A percentile compares a stretch with the other conserved stretches of the same genome.
These are phyloP conservation scores for Spongilla lacustris DNA, from an alignment of 37 sponge, comb jelly and placozoan species.

Conservation along the genomic window DNA sequence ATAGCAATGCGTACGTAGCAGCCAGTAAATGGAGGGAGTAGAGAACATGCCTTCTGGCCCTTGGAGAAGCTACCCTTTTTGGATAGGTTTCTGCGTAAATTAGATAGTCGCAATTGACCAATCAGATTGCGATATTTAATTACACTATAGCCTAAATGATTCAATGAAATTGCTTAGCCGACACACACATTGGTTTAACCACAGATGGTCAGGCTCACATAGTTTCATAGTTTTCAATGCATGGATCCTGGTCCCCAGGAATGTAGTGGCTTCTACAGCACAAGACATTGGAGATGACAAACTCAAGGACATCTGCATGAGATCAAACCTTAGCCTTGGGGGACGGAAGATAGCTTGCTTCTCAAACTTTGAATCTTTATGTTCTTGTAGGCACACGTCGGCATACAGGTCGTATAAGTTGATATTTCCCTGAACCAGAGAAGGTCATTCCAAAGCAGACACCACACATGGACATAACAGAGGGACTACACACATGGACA, in stretches of 20 bases:
- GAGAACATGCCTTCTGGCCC: too few species aligned
- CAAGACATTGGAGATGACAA: background rate
- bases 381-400: background rate
- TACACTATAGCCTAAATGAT: too few species aligned
- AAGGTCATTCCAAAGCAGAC: background rate
- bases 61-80: too few species aligned
- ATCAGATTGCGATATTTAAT: too few species aligned
- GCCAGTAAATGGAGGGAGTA: too few species aligned
- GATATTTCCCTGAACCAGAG: constrained; percentile 16
- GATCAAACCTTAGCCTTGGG: background rate
- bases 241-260: constrained; percentile 3
- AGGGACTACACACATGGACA: too few species aligned
- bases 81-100: too few species aligned
- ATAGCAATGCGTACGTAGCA: too few species aligned
- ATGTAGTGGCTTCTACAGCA: background rate
- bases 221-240: constrained; percentile 5
- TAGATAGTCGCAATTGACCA: too few species aligned
- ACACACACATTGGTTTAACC: too few species aligned
- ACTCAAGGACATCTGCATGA: background rate
- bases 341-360: background rate
- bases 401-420: constrained; percentile 34
- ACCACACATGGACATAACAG: too few species aligned
- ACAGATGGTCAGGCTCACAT: background rate
- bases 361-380: background rate
- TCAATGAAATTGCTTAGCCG: too few species aligned